Conservation (phyloP, 2,888 invertebrate genomes). For the Ichneumoninae sp. region DNA sequence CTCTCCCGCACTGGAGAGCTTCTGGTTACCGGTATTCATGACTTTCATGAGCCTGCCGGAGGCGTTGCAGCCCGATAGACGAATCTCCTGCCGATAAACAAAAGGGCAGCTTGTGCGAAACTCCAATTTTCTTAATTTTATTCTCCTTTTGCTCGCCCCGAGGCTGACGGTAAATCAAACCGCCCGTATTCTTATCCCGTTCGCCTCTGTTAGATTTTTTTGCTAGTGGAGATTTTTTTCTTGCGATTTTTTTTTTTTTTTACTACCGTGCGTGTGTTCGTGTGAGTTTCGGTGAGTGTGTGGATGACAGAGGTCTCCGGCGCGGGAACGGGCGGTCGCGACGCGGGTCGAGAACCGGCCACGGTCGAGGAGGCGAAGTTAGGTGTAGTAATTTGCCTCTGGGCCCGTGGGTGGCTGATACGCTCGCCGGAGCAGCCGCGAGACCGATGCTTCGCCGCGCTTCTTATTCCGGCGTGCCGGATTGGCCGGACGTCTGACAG, state of each 20-base stretch:
- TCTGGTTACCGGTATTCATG: constrained; percentile 43
- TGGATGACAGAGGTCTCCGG: constrained; percentile 43
- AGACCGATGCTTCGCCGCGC: constrained; percentile 51
- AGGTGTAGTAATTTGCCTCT: constrained; percentile 76
- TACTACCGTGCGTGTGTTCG: not conserved
- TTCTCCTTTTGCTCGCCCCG: constrained; percentile 25
- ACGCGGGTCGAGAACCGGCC: constrained; percentile 55
- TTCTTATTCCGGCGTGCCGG: constrained; percentile 77
- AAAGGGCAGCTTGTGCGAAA: constrained; percentile 51
- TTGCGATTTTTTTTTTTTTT: constrained; percentile 43
- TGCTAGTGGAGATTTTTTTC: constrained; percentile 23
- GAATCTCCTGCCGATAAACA: constrained; percentile 49
- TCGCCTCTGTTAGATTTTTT: constrained; percentile 45
- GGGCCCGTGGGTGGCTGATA: constrained; percentile 80
- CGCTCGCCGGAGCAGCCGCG: constrained; percentile 63
- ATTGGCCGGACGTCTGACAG: constrained; percentile 83
- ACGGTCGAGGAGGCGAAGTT: constrained; percentile 63
- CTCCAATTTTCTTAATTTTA: constrained; percentile 57
- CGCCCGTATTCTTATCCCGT: constrained; percentile 40
- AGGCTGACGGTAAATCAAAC: constrained; percentile 61
- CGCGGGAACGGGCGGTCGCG: constrained; percentile 62
- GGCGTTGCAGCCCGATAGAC: constrained; percentile 16
- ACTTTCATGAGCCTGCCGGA: constrained; percentile 10
- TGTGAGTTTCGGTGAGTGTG: constrained; percentile 2
- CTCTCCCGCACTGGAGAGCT: constrained; percentile 21